These are phyloP conservation scores for Labeo calbasu DNA, from an alignment of 2,797 vertebrate genomes.

Conservation along the genomic window DNA sequence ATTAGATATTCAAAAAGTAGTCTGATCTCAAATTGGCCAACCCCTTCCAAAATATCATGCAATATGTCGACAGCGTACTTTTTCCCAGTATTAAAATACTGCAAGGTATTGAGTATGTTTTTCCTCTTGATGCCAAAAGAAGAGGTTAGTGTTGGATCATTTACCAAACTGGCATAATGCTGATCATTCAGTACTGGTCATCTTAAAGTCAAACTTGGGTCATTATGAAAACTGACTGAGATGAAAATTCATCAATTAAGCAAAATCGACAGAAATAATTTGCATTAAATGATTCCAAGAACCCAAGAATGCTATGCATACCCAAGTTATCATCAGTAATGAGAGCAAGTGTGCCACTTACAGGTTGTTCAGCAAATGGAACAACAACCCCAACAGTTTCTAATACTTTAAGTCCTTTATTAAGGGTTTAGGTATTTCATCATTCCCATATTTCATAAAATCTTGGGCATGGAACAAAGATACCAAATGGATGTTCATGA, in stretches of 20 bases:
- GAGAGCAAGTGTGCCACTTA: too few relatives aligned
- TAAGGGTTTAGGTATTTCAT: slow-evolving; percentile 25
- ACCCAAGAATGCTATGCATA: too few relatives aligned
- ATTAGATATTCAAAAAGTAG: slow-evolving; percentile 42
- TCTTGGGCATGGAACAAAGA: slow-evolving; percentile 27
- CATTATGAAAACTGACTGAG: background rate
- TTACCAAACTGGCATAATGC: background rate
- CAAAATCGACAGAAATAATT: too few relatives aligned
- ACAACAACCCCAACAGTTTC: slow-evolving; percentile 7
- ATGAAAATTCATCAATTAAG: background rate
- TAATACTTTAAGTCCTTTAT: slow-evolving; percentile 14
- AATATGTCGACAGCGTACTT: slow-evolving; percentile 30
- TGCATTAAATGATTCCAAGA: too few relatives aligned
- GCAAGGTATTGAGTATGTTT: slow-evolving; percentile 5
- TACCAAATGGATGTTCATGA: slow-evolving; percentile 16
- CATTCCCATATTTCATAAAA: slow-evolving; percentile 23
- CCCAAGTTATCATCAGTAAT: too few relatives aligned
- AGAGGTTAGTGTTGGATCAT: slow-evolving; percentile 17
- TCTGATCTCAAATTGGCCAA: slow-evolving; percentile 43
- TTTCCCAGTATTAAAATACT: slow-evolving; percentile 34
- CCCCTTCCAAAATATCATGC: slow-evolving; percentile 49
- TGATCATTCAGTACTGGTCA: background rate
- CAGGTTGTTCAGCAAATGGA: too few relatives aligned
- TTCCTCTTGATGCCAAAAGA: slow-evolving; percentile 32
- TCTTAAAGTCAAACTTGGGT: slow-evolving; percentile 1